Percentiles rank a stretch among this genome's conserved stretches.
Conservation (phyloP, 2,888 invertebrate genomes). For the Nycteola revayana region DNA sequence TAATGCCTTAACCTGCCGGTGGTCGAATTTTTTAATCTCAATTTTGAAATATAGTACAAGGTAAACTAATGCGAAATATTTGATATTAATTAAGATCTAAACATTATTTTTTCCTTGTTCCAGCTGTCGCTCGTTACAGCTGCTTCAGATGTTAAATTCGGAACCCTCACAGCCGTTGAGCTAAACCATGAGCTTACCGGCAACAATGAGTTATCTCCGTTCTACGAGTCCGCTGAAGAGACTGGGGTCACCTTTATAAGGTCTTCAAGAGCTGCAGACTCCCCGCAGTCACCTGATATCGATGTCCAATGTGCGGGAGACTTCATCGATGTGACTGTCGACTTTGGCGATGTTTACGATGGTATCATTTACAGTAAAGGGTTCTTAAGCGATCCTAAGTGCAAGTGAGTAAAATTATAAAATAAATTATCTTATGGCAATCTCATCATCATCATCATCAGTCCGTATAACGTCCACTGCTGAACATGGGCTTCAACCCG, state of each 20-base stretch:
- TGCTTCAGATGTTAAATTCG: conserved; percentile 61
- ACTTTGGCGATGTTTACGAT: conserved; percentile 84
- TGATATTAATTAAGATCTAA: too few relatives aligned
- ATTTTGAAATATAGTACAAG: too few relatives aligned
- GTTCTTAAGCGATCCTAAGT: conserved; percentile 84
- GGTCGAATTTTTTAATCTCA: too few relatives aligned
- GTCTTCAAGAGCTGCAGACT: conserved; percentile 77
- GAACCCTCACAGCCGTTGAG: conserved; percentile 68
- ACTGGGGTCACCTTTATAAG: conserved; percentile 69
- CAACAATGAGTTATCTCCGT: conserved; percentile 63
- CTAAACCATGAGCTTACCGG: conserved; percentile 66
- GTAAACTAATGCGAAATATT: conserved; percentile 12
- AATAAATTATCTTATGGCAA: not conserved
- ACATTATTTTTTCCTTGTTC: too few relatives aligned
- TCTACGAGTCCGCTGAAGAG: conserved; percentile 65
- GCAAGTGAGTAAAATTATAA: conserved; percentile 79
- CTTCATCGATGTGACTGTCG: conserved; percentile 83
- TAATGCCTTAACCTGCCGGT: too few relatives aligned
- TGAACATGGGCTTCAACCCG: too few relatives aligned
- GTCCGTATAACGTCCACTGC: too few relatives aligned
- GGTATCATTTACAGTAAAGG: conserved; percentile 89
- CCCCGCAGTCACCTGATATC: conserved; percentile 72
- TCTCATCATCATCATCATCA: not conserved
- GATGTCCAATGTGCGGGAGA: conserved; percentile 83
- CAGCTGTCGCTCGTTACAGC: conserved; percentile 81